These are phyloP conservation scores for Sphenodon punctatus DNA, from an alignment of 2,797 vertebrate genomes.

Conservation along the genomic window DNA sequence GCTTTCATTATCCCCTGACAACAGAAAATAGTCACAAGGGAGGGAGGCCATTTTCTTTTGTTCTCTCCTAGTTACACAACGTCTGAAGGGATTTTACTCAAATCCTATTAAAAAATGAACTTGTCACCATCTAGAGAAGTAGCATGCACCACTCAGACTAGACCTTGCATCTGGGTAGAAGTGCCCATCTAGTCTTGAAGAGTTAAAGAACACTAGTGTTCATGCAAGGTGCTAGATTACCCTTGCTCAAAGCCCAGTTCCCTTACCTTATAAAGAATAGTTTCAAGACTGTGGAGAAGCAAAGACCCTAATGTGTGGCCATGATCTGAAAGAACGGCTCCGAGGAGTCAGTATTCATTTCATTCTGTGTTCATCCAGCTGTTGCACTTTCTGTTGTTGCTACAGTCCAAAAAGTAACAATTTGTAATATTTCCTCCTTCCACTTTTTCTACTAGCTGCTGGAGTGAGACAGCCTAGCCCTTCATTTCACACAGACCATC, in stretches of 20 bases:
- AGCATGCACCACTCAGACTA: neutral
- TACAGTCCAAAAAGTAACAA: neutral
- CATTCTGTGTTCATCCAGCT: neutral
- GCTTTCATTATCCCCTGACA: neutral
- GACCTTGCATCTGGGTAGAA: neutral
- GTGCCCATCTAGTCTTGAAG: neutral
- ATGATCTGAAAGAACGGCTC: too few species aligned
- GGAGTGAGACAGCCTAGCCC: neutral
- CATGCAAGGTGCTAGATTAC: neutral
- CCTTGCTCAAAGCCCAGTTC: neutral
- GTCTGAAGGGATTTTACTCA: neutral
- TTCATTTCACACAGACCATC: neutral
- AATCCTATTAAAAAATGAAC: neutral
- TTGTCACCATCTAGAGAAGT: neutral
- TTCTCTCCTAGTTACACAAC: neutral
- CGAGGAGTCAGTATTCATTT: neutral
- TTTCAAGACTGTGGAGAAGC: too few species aligned
- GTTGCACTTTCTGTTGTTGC: neutral
- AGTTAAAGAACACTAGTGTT: neutral
- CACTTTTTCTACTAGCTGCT: neutral
- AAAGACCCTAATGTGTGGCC: too few species aligned
- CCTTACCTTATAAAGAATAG: too few species aligned
- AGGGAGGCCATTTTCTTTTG: constrained; percentile 1
- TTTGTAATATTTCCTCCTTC: neutral
- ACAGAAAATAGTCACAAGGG: neutral